phyloP scores from a whole-genome alignment of 2,797 vertebrate genomes.

The Macropodus opercularis region DNA sequence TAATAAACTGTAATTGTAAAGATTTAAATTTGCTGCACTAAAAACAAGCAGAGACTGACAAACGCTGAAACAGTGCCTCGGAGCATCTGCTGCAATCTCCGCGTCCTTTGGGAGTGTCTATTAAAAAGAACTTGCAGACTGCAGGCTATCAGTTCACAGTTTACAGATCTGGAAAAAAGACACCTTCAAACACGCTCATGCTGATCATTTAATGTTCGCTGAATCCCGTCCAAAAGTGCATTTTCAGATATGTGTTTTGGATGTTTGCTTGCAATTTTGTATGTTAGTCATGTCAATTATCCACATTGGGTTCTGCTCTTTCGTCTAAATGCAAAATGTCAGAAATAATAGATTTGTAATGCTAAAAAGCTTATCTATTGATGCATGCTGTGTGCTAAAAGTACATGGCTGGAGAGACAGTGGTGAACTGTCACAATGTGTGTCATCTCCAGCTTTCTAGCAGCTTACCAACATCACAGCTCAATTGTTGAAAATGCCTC shows the following conservation, averaged over 20 bases:
- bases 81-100: conserved; percentile 45
- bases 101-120: conserved; percentile 59
- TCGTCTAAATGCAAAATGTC: conserved; percentile 55
- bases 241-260: conserved; percentile 18
- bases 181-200: conserved; percentile 31
- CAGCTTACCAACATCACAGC: conserved; percentile 77
- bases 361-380: conserved; percentile 41
- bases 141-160: conserved; percentile 51
- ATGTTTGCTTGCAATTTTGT: conserved; percentile 14
- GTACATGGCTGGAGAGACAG: conserved; percentile 61
- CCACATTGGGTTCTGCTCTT: conserved; percentile 28
- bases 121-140: conserved; percentile 61
- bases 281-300: conserved; percentile 44
- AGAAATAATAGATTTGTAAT: conserved; percentile 51
- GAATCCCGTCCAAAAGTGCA: conserved; percentile 31
- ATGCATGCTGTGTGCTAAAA: conserved; percentile 46
- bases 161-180: conserved; percentile 37
- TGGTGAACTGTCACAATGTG: conserved; percentile 74
- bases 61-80: conserved; percentile 43
- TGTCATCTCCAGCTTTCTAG: conserved; percentile 72
- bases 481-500: conserved; percentile 79
- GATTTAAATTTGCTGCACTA: conserved; percentile 24
- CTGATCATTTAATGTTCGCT: conserved; percentile 42
- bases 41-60: conserved; percentile 48
- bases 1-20: conserved; percentile 32